phyloP scores from a whole-genome alignment of 2,888 invertebrate genomes.

The Hydriomena furcata region DNA sequence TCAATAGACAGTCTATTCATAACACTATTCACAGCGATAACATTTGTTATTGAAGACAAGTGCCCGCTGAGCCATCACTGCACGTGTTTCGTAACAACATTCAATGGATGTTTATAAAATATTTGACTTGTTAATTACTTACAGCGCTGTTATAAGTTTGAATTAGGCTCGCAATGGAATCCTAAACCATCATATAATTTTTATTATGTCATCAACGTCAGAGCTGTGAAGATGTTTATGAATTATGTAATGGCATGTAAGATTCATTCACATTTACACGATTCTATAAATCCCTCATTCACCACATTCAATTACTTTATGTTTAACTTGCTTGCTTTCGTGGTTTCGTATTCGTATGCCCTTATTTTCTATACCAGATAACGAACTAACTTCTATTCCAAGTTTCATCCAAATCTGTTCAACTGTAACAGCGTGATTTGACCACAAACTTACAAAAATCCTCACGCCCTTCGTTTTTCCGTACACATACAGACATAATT shows the following conservation, averaged over 20 bases:
- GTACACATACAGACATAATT: too few relatives aligned
- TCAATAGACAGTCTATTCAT: constrained; percentile 47
- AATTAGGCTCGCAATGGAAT: constrained; percentile 29
- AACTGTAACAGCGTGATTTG: too few relatives aligned
- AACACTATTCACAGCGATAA: constrained; percentile 34
- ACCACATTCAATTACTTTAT: too few relatives aligned
- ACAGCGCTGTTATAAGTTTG: constrained; percentile 33
- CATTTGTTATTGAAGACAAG: constrained; percentile 47
- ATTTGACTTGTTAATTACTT: constrained; percentile 49
- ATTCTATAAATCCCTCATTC: too few relatives aligned
- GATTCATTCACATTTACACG: too few relatives aligned
- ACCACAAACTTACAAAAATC: too few relatives aligned
- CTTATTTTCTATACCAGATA: too few relatives aligned
- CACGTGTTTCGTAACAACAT: constrained; percentile 38
- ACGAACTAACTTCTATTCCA: too few relatives aligned
- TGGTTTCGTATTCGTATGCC: too few relatives aligned
- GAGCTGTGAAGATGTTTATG: not conserved
- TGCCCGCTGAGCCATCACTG: constrained; percentile 40
- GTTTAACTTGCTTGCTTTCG: too few relatives aligned
- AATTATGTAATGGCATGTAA: not conserved
- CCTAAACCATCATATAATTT: constrained; percentile 9
- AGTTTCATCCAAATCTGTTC: too few relatives aligned
- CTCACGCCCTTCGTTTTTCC: too few relatives aligned
- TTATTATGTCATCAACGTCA: not conserved
- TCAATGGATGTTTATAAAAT: constrained; percentile 55